Evolutionary conservation across 2,888 invertebrate genomes (phyloP), one percentile per base, ranked within the genome.

Genomic region (Ariolimax columbianus): DNA sequence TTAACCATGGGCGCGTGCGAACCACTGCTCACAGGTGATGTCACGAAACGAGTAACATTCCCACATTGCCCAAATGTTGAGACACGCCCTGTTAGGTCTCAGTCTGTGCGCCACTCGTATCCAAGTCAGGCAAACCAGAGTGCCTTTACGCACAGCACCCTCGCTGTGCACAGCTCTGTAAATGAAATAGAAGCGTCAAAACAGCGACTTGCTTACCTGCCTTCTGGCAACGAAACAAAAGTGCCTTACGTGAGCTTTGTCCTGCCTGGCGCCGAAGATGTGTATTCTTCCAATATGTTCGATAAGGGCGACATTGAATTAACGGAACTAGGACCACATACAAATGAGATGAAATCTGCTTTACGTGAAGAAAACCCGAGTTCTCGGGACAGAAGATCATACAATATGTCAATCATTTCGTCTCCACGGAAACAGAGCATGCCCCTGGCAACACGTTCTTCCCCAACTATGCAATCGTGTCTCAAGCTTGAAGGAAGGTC

Each of bases 21-120:
- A 63, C 84, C 84, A 1, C 63, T 84, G 30, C n/a, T 84, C n/a
- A 73, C 80, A 7, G 73, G 43, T 17, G 80, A 84, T 23, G 33
- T 17, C 38, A 40, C 36, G 7, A 82, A 82, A 47, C 30, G 55
- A 26, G 73, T 82, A 17, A 51, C 72, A 19, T 82, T 82, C 38
- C 82, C 82, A 14, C 14, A 30, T 7, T 23, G 33, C 26, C 70
- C 0, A 17, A 66, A 33, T 17, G 0, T 40, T 47, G 1, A 19
- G 1, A 14, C 17, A 0, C 14, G 6, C 17, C 23, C 9, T 11
- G n/a, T 9, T 23, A 26, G 33, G 17, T 19, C 55, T 3, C 80
- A n/a, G n/a, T 19, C 38, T 0, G 51, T 11, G 11, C 11, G 26
- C 0, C 36, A 0, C 11, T 23, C 33, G 23, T 36, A 59, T 7